Evolutionary conservation across 1,140 invertebrate species (phyloP).

Genomic region (Anastatus disparis): DNA sequence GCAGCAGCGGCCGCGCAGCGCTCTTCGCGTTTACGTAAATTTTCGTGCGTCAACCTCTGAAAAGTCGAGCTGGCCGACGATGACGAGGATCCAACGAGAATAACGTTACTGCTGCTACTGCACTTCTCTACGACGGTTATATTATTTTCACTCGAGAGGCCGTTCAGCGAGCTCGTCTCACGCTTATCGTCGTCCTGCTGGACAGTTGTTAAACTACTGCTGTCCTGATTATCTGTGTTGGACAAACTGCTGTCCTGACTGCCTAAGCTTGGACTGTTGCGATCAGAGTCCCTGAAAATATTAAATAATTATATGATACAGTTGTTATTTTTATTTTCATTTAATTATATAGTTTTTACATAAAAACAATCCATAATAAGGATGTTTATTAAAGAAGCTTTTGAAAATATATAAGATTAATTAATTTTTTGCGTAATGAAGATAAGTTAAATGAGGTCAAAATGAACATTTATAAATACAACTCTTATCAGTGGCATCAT

Average conservation of each 20-base stretch:
- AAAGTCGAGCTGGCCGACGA: constrained; percentile 37
- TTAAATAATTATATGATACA: too few species aligned
- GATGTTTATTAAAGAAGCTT: too few species aligned
- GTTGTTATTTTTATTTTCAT: too few species aligned
- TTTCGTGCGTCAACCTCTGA: constrained; percentile 59
- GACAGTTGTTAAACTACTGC: constrained; percentile 56
- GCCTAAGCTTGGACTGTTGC: constrained; percentile 57
- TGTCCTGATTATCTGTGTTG: constrained; percentile 62
- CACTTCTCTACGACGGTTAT: constrained; percentile 9
- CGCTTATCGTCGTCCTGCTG: constrained; percentile 55
- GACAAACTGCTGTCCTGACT: constrained; percentile 62
- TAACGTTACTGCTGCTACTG: constrained; percentile 32
- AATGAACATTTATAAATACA: too few species aligned
- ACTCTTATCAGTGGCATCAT: too few species aligned
- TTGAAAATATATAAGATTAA: too few species aligned
- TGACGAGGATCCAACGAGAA: constrained; percentile 36
- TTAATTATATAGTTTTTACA: too few species aligned
- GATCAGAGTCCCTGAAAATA: constrained; percentile 53
- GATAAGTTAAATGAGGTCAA: too few species aligned
- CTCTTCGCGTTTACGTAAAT: constrained; percentile 55
- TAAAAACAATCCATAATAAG: too few species aligned
- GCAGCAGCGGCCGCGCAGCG: constrained; percentile 39
- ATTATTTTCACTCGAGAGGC: constrained; percentile 11
- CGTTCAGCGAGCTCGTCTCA: constrained; percentile 42
- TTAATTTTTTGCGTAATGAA: too few species aligned